A percentile compares a stretch with the other conserved stretches of the same genome.
These are phyloP conservation scores for Protobothrops mucrosquamatus DNA, from an alignment of 2,113 vertebrate genomes.

Conservation along the genomic window DNA sequence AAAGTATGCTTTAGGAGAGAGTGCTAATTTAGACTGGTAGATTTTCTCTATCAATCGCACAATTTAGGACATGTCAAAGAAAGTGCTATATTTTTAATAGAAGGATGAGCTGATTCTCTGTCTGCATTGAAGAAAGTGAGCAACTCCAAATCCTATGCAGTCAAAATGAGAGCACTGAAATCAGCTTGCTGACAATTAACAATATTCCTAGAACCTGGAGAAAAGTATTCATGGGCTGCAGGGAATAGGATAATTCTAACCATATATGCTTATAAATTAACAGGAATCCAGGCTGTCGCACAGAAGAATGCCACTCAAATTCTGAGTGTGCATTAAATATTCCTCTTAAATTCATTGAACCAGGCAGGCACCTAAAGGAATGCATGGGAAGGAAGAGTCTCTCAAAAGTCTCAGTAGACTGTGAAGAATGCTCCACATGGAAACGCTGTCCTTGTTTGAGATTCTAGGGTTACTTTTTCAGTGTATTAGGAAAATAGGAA, in stretches of 20 bases:
- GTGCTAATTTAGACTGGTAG: constrained; percentile 29
- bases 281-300: constrained; percentile 54
- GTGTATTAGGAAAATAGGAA: constrained; percentile 51
- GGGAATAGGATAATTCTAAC: constrained; percentile 59
- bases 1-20: constrained; percentile 50
- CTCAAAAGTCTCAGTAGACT: constrained; percentile 64
- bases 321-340: constrained; percentile 57
- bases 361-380: constrained; percentile 61
- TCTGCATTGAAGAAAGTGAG: constrained; percentile 55
- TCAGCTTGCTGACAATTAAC: constrained; percentile 58
- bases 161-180: constrained; percentile 62
- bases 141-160: constrained; percentile 60
- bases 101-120: constrained; percentile 58
- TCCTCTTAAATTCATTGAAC: constrained; percentile 60
- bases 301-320: constrained; percentile 31
- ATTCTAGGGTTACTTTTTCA: constrained; percentile 52
- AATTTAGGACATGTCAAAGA: constrained; percentile 46
- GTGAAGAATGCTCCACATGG: constrained; percentile 56
- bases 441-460: constrained; percentile 67
- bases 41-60: constrained; percentile 64
- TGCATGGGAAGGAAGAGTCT: constrained; percentile 53
- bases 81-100: constrained; percentile 16
- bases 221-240: constrained; percentile 67
- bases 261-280: constrained; percentile 20
- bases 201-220: constrained; percentile 65